A percentile compares a stretch with the other conserved stretches of the same genome.
Evolutionary conservation across 2,113 vertebrate genomes (phyloP).

Genomic region (Lepidothrix coronata): DNA sequence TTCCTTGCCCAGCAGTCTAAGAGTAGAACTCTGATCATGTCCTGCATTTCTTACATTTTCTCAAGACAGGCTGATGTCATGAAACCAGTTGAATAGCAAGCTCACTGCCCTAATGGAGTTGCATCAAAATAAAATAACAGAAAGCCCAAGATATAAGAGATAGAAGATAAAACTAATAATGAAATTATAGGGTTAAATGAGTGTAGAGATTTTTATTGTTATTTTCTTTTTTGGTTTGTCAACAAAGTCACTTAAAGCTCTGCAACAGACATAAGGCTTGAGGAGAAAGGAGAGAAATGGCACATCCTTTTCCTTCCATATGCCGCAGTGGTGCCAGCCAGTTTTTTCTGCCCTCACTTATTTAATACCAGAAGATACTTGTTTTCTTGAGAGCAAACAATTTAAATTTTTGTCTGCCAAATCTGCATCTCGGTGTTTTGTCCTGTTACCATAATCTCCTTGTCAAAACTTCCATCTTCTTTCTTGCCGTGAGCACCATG

Average conservation of each 20-base stretch:
- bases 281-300: not conserved
- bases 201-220: not conserved
- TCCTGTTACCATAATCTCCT: not conserved
- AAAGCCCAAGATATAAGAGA: not conserved
- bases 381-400: not conserved
- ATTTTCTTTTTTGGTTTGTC: not conserved
- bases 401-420: not conserved
- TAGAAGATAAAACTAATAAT: not conserved
- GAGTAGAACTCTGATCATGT: not conserved
- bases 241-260: not conserved
- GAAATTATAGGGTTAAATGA: not conserved
- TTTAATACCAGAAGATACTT: not conserved
- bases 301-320: not conserved
- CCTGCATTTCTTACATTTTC: not conserved
- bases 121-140: not conserved
- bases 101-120: not conserved
- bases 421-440: rapidly evolving
- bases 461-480: not conserved
- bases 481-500: not conserved
- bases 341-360: not conserved
- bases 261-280: not conserved
- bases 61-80: not conserved
- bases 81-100: not conserved
- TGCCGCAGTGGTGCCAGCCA: not conserved
- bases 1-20: not conserved